These are phyloP conservation scores for Kuschelorhynchus macadamiae DNA, from an alignment of 2,888 invertebrate species.

Conservation along the genomic window DNA sequence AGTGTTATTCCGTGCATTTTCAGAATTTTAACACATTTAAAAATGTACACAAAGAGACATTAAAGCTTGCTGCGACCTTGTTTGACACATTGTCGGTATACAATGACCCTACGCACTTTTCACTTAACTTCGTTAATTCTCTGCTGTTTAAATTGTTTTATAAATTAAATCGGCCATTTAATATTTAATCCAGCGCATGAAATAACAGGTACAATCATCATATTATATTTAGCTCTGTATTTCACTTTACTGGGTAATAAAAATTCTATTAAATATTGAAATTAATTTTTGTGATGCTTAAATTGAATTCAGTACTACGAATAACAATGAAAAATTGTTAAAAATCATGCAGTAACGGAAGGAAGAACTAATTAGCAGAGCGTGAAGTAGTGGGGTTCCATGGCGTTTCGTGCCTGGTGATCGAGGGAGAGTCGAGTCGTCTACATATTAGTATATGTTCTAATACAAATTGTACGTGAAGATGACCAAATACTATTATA, in stretches of 20 bases:
- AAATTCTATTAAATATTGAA: constrained; percentile 5
- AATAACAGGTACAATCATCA: not conserved
- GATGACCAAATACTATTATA: constrained; percentile 21
- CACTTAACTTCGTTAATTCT: constrained; percentile 37
- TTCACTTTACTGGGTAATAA: constrained; percentile 1
- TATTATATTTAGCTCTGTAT: not conserved
- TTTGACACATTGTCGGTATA: constrained; percentile 29
- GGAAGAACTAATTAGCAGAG: constrained; percentile 69
- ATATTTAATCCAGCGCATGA: not conserved
- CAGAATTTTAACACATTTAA: constrained; percentile 3
- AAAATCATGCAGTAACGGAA: constrained; percentile 63
- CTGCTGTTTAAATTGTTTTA: constrained; percentile 29
- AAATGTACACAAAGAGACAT: not conserved
- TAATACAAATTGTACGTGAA: constrained; percentile 16
- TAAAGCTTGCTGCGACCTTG: constrained; percentile 14
- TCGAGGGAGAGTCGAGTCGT: constrained; percentile 10
- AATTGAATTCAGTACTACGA: constrained; percentile 22
- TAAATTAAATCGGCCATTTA: constrained; percentile 24
- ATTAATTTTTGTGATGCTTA: constrained; percentile 10
- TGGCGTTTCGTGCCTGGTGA: constrained; percentile 12
- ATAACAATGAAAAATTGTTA: constrained; percentile 46
- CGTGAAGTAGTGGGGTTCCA: constrained; percentile 60
- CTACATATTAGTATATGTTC: constrained; percentile 1
- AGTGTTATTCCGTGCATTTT: constrained; percentile 63
- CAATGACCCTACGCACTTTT: constrained; percentile 37